phyloP scores from a whole-genome alignment of 2,888 invertebrate species.

The Standfussiana lucernea region DNA sequence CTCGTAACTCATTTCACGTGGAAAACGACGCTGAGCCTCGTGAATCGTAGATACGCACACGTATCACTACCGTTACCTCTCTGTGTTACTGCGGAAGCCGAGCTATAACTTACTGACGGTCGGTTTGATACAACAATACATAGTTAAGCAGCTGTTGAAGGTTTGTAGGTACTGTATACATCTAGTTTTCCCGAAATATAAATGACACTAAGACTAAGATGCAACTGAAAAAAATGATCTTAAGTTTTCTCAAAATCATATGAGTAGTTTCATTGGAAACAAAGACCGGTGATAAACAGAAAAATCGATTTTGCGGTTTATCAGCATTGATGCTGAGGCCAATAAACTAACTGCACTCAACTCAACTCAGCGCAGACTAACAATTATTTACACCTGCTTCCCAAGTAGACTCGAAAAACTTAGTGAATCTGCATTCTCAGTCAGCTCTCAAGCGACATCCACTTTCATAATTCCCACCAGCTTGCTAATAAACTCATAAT shows the following conservation, averaged over 20 bases:
- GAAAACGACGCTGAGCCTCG: constrained; percentile 48
- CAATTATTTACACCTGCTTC: constrained; percentile 8
- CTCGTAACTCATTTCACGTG: constrained; percentile 55
- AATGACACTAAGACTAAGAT: background rate
- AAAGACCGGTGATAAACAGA: constrained; percentile 1
- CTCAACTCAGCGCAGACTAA: background rate
- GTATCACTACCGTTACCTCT: constrained; percentile 30
- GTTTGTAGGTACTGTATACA: background rate
- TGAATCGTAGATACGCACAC: constrained; percentile 40
- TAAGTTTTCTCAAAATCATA: constrained; percentile 1
- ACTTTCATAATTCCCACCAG: constrained; percentile 58
- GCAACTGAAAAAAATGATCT: background rate
- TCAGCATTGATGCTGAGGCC: background rate
- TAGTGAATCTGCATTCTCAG: constrained; percentile 27
- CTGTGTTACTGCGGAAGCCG: constrained; percentile 20
- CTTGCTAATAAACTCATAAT: constrained; percentile 36
- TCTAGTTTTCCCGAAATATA: background rate
- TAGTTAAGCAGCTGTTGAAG: background rate
- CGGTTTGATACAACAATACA: constrained; percentile 16
- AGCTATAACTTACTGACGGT: background rate
- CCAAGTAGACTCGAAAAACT: background rate
- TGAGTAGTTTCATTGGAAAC: constrained; percentile 4
- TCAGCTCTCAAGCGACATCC: constrained; percentile 15
- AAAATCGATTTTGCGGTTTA: constrained; percentile 13
- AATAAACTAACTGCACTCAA: constrained; percentile 24